phyloP scores from a whole-genome alignment of 2,888 invertebrate genomes.

The Caenorhabditis parvicauda region DNA sequence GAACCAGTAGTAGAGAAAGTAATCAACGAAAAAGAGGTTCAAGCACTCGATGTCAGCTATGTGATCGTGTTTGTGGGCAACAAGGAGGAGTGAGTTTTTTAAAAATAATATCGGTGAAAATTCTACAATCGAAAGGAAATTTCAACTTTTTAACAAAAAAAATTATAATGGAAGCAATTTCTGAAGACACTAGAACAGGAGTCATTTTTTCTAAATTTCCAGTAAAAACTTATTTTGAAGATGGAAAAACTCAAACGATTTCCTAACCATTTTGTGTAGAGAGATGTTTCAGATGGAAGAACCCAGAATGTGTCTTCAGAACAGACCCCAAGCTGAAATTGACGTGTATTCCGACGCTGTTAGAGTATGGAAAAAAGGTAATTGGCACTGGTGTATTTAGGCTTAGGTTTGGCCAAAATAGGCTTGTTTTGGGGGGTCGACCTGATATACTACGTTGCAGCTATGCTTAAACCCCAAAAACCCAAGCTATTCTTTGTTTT shows the following conservation, averaged over 20 bases:
- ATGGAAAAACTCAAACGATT: neutral
- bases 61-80: conserved; percentile 39
- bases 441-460: too few species aligned
- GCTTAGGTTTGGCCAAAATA: neutral
- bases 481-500: neutral
- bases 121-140: neutral
- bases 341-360: conserved; percentile 42
- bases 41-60: conserved; percentile 21
- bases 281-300: conserved; percentile 37
- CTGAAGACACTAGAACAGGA: too few species aligned
- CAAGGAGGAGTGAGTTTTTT: conserved; percentile 23
- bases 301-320: conserved; percentile 33
- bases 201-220: neutral
- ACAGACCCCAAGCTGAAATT: conserved; percentile 36
- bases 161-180: too few species aligned
- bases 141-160: neutral
- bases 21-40: conserved; percentile 8
- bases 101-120: neutral
- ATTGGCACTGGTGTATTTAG: too few species aligned
- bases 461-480: too few species aligned
- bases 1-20: conserved; percentile 41
- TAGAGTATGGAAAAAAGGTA: conserved; percentile 32
- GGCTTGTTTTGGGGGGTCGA: neutral
- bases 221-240: conserved; percentile 2
- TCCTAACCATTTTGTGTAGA: neutral